Evolutionary conservation across 2,797 vertebrate genomes (phyloP).

Genomic region (Scolopax rusticola): DNA sequence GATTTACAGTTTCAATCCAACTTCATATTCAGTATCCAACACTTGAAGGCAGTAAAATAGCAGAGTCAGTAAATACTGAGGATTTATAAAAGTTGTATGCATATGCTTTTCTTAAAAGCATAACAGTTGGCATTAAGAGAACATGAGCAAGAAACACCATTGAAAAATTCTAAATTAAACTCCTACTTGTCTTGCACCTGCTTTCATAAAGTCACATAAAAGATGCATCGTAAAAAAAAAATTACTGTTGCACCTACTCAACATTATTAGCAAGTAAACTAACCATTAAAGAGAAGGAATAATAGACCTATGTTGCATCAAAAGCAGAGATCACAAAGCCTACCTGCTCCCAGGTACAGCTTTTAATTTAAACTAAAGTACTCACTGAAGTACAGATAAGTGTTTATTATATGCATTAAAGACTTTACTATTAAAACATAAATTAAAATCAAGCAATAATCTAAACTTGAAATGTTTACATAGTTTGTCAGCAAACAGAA

Average conservation of each 20-base stretch:
- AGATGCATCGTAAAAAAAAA: not conserved
- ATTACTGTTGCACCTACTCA: not conserved
- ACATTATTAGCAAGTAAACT: not conserved
- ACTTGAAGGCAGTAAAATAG: not conserved
- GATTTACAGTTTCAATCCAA: not conserved
- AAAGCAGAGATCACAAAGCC: not conserved
- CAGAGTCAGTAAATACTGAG: not conserved
- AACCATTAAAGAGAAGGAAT: not conserved
- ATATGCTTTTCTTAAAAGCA: not conserved
- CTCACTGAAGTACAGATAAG: not conserved
- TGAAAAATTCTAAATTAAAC: not conserved
- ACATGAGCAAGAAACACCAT: not conserved
- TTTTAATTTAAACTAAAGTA: conserved; percentile 12
- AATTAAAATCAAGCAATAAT: not conserved
- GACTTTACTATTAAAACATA: not conserved
- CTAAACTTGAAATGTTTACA: not conserved
- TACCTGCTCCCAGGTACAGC: not conserved
- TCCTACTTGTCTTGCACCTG: not conserved
- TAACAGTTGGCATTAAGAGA: not conserved
- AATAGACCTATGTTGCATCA: not conserved
- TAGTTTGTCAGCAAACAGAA: not conserved
- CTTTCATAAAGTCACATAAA: not conserved
- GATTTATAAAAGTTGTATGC: not conserved
- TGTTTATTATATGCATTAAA: not conserved
- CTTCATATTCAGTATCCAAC: not conserved